These are phyloP conservation scores for Athripsodes cinereus DNA, from an alignment of 2,888 invertebrate species.

Conservation along the genomic window DNA sequence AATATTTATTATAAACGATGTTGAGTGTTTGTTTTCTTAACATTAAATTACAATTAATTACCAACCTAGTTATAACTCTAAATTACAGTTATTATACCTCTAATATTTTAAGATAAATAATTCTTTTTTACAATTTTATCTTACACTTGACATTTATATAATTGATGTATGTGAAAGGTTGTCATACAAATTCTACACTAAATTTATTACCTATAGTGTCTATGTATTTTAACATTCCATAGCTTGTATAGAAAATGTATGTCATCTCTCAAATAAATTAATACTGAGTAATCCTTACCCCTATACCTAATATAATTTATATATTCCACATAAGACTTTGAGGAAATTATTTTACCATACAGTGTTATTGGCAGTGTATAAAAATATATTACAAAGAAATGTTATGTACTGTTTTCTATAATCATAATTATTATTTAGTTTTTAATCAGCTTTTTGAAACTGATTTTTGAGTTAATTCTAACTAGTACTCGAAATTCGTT, in stretches of 20 bases:
- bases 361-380: neutral
- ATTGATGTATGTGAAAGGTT: neutral
- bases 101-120: neutral
- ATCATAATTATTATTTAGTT: no score
- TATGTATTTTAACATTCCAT: no score
- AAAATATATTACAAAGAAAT: neutral
- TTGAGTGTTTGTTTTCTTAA: neutral
- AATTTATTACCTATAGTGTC: no score
- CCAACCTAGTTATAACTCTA: neutral
- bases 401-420: no score
- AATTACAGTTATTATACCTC: neutral
- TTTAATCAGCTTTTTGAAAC: no score
- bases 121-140: constrained; percentile 1
- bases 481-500: no score
- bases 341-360: neutral
- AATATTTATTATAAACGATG: neutral
- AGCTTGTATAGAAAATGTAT: neutral
- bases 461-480: no score
- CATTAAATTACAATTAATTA: neutral
- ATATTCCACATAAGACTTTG: neutral
- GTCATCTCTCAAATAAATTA: neutral
- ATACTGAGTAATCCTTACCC: neutral
- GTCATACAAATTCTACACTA: neutral
- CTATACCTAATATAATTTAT: neutral
- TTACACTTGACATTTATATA: neutral